Percentiles rank a stretch among this genome's conserved stretches.
phyloP scores from a whole-genome alignment of 2,113 vertebrate species.

The Fregetta grallaria region DNA sequence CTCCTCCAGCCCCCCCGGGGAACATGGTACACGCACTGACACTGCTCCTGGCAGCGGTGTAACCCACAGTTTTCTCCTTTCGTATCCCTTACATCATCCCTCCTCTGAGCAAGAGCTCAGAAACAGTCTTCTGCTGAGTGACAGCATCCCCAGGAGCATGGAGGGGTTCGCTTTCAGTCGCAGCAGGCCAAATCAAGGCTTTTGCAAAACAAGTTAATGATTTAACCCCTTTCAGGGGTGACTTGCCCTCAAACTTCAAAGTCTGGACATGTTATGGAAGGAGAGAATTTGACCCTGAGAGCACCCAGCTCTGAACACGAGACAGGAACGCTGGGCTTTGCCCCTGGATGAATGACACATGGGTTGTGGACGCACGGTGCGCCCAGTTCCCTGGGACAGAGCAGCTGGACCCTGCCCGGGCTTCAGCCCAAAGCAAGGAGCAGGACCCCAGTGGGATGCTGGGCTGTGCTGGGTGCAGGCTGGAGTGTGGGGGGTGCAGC shows the following conservation, averaged over 20 bases:
- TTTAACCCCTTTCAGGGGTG: neutral
- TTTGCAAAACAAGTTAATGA: conserved; percentile 48
- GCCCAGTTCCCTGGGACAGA: neutral
- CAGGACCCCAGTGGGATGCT: neutral
- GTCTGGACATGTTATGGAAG: neutral
- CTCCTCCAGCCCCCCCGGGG: neutral
- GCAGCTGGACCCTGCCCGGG: fast-evolving
- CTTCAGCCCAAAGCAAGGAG: neutral
- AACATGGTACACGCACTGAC: neutral
- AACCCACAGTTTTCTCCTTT: neutral
- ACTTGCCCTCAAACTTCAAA: conserved; percentile 20
- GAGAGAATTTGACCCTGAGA: neutral
- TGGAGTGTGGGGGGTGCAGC: neutral
- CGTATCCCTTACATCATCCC: neutral
- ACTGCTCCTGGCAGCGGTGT: neutral
- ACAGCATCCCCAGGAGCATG: neutral
- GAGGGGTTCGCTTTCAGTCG: neutral
- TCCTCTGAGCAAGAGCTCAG: neutral
- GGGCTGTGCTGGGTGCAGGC: neutral
- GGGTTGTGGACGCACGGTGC: fast-evolving
- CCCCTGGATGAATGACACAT: fast-evolving
- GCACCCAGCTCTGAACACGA: neutral
- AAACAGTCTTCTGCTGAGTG: neutral
- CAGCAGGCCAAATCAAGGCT: neutral
- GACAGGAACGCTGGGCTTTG: neutral